A percentile compares a stretch with the other conserved stretches of the same genome.
Conservation (phyloP, 2,797 vertebrate species). For the Xerus rutilus region DNA sequence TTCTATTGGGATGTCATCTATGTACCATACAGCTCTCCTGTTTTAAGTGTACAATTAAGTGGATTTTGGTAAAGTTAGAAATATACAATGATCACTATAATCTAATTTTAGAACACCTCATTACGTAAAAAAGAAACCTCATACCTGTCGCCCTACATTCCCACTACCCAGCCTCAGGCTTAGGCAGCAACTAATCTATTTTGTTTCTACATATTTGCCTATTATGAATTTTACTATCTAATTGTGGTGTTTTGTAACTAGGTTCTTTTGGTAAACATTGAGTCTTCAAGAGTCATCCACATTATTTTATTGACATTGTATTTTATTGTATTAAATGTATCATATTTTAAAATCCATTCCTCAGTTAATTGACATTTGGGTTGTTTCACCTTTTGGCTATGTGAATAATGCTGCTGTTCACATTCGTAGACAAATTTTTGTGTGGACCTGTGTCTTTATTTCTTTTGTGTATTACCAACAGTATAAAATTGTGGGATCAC, state of each 20-base stretch:
- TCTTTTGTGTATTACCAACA: neutral
- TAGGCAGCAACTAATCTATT: conserved; percentile 13
- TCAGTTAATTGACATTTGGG: neutral
- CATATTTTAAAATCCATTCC: neutral
- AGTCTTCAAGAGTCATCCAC: conserved; percentile 5
- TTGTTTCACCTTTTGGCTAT: conserved; percentile 12
- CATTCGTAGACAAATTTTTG: conserved; percentile 25
- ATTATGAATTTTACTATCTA: neutral
- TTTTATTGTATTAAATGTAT: neutral
- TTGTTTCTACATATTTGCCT: conserved; percentile 23
- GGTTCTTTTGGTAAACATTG: neutral
- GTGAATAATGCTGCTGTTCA: neutral
- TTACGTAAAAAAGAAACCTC: conserved; percentile 39
- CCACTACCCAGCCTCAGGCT: neutral
- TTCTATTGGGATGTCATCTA: neutral
- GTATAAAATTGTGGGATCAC: neutral
- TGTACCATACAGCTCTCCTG: neutral
- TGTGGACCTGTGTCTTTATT: conserved; percentile 23
- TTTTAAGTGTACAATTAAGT: neutral
- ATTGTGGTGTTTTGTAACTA: neutral
- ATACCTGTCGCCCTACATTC: conserved; percentile 5
- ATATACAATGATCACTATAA: neutral
- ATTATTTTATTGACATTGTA: neutral
- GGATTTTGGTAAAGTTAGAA: conserved; percentile 57
- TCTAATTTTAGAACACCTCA: conserved; percentile 67